These are phyloP conservation scores for Formica exsecta DNA, from an alignment of 1,140 invertebrate species.

Conservation along the genomic window DNA sequence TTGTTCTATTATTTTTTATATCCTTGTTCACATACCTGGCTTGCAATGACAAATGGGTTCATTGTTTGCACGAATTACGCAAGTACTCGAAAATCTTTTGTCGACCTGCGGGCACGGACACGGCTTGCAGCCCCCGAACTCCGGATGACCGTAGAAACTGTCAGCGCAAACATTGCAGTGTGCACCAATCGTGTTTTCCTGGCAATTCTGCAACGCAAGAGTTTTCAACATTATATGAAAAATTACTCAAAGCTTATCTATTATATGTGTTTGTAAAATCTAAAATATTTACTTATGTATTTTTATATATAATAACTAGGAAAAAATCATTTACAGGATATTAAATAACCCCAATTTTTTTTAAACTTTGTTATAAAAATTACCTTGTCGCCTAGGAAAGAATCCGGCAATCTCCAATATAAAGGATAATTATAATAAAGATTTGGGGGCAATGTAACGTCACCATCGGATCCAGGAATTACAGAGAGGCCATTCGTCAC, in stretches of 20 bases:
- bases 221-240: background rate
- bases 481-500: constrained; percentile 88
- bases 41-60: constrained; percentile 90
- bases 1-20: background rate
- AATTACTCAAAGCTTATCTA: constrained; percentile 1
- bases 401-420: constrained; percentile 94
- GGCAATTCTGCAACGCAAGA: constrained; percentile 91
- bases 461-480: constrained; percentile 89
- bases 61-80: constrained; percentile 87
- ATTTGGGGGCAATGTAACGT: constrained; percentile 90
- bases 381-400: constrained; percentile 95
- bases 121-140: constrained; percentile 90
- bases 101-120: constrained; percentile 94
- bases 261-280: too few species aligned
- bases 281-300: background rate
- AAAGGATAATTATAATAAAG: constrained; percentile 91
- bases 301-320: too few species aligned
- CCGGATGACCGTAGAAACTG: constrained; percentile 94
- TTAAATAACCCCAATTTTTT: background rate
- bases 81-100: constrained; percentile 92
- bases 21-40: constrained; percentile 85
- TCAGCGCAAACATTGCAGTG: constrained; percentile 93
- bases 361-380: constrained; percentile 16
- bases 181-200: constrained; percentile 92
- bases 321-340: background rate